Percentiles rank a stretch among this genome's conserved stretches.
These are phyloP conservation scores for Rallus limicola DNA, from an alignment of 2,113 vertebrate genomes.

Conservation along the genomic window DNA sequence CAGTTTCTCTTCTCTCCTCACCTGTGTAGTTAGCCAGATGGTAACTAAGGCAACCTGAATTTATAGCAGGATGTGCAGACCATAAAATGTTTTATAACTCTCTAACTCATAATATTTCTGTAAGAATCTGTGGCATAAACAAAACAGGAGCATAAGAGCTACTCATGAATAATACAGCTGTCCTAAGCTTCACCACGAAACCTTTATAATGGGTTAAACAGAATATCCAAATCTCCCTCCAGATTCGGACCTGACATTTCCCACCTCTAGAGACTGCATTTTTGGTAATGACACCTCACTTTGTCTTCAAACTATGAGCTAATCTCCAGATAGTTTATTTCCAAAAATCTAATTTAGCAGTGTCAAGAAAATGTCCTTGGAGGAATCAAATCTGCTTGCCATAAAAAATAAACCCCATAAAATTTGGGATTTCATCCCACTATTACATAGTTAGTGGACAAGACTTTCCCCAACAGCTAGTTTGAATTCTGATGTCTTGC, in stretches of 20 bases:
- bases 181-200: background rate
- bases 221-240: background rate
- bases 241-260: background rate
- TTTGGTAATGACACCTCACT: background rate
- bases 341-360: background rate
- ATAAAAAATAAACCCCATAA: background rate
- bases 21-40: conserved; percentile 37
- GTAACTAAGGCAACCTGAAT: conserved; percentile 52
- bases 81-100: background rate
- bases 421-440: background rate
- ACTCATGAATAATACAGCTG: background rate
- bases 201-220: background rate
- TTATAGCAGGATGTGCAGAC: background rate
- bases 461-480: background rate
- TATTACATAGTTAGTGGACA: background rate
- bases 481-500: background rate
- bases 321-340: background rate
- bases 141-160: background rate
- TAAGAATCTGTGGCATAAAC: background rate
- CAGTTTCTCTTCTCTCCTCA: background rate
- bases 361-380: background rate
- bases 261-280: background rate
- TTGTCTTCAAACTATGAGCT: background rate
- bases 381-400: background rate
- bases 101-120: background rate